Percentiles rank a stretch among this genome's conserved stretches.
Evolutionary conservation across 2,113 vertebrate genomes (phyloP).

Genomic region (Prinia subflava): DNA sequence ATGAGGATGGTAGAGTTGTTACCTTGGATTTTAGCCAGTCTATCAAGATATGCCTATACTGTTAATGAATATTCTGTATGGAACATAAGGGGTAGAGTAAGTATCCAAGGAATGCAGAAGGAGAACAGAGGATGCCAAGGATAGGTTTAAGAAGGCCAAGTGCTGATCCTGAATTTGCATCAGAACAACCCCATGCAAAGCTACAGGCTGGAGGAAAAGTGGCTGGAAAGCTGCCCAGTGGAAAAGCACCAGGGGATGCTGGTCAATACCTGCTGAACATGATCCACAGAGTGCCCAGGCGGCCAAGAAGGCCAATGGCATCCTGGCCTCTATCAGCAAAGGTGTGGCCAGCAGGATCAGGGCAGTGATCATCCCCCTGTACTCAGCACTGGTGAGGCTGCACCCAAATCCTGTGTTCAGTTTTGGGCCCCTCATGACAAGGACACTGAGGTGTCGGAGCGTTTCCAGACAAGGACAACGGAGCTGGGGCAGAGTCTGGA

Average conservation of each 20-base stretch:
- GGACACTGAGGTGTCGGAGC: neutral
- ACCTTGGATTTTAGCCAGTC: neutral
- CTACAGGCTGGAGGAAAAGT: neutral
- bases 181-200: neutral
- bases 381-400: too few relatives aligned
- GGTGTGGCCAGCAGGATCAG: neutral
- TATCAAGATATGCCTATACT: neutral
- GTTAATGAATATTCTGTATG: neutral
- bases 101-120: neutral
- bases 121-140: neutral
- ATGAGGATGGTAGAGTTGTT: neutral
- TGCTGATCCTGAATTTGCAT: neutral
- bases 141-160: neutral
- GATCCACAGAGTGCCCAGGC: neutral
- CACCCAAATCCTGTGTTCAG: accelerated
- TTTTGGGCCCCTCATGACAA: neutral
- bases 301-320: neutral
- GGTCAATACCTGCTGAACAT: neutral
- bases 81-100: neutral
- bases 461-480: accelerated
- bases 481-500: neutral
- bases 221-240: neutral
- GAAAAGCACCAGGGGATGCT: neutral
- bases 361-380: neutral
- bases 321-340: neutral